Percentiles rank a stretch among this genome's conserved stretches.
These are phyloP conservation scores for Parasteatoda tepidariorum DNA, from an alignment of 1,140 invertebrate species.

Conservation along the genomic window DNA sequence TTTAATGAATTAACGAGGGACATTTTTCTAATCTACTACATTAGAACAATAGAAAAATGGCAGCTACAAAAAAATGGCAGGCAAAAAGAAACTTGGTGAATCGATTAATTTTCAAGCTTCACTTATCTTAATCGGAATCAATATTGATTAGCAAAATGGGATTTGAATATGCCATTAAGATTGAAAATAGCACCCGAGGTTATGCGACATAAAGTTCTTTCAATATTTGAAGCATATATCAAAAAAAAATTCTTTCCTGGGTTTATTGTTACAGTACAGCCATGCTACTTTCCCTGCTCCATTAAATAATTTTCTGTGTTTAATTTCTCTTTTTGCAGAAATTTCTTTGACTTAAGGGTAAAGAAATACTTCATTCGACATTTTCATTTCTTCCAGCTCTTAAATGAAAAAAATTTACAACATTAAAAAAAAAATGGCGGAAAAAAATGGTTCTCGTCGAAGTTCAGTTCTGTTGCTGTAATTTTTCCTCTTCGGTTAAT, in stretches of 20 bases:
- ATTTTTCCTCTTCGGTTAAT: constrained; percentile 55
- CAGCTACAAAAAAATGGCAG: no score
- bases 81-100: no score
- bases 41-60: no score
- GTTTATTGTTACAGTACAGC: not conserved
- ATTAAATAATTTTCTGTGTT: constrained; percentile 53
- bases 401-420: not conserved
- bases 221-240: not conserved
- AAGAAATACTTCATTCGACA: not conserved
- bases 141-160: no score
- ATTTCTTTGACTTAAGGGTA: constrained; percentile 30
- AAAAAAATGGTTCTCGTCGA: not conserved
- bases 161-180: no score
- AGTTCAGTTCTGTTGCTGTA: constrained; percentile 15
- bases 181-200: not conserved
- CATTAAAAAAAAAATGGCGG: constrained; percentile 15
- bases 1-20: no score
- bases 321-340: constrained; percentile 27
- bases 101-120: no score
- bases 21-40: no score
- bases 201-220: not conserved
- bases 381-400: constrained; percentile 19
- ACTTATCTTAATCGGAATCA: no score
- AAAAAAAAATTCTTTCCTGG: not conserved
- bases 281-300: not conserved